phyloP scores from a whole-genome alignment of 2,113 vertebrate species.

The Melanerpes formicivorus region DNA sequence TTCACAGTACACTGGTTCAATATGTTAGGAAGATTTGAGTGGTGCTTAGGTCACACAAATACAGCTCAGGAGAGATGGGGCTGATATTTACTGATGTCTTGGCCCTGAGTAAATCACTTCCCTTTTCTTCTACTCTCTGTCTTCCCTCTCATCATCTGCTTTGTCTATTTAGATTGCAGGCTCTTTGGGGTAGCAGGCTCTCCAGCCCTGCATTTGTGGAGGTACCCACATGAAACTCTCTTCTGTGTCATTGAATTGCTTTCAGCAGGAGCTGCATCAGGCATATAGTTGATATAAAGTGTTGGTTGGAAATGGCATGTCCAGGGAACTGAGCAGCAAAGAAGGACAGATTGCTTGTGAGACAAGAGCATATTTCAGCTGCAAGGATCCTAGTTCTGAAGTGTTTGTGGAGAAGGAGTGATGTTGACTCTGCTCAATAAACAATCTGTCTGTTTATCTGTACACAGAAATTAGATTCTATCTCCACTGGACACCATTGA shows the following conservation, averaged over 20 bases:
- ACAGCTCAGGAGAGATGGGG: background rate
- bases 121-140: background rate
- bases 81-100: constrained; percentile 56
- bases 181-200: background rate
- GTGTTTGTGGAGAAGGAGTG: background rate
- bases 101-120: constrained; percentile 40
- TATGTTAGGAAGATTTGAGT: constrained; percentile 46
- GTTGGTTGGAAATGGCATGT: background rate
- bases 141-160: constrained; percentile 61
- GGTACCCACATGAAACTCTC: background rate
- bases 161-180: constrained; percentile 20
- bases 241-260: background rate
- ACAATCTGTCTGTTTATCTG: constrained; percentile 11
- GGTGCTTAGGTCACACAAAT: background rate
- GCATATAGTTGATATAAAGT: background rate
- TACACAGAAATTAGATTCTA: background rate
- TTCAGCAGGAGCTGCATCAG: background rate
- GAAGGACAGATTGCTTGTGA: background rate
- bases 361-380: background rate
- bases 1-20: constrained; percentile 52
- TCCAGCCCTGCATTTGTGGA: background rate
- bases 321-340: background rate
- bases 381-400: background rate
- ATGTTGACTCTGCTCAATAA: background rate
- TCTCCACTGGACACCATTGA: constrained; percentile 17